Percentiles rank a stretch among this genome's conserved stretches.
These are phyloP conservation scores for Benitochromis conjunctus DNA, from an alignment of 2,113 vertebrate species.

Conservation along the genomic window DNA sequence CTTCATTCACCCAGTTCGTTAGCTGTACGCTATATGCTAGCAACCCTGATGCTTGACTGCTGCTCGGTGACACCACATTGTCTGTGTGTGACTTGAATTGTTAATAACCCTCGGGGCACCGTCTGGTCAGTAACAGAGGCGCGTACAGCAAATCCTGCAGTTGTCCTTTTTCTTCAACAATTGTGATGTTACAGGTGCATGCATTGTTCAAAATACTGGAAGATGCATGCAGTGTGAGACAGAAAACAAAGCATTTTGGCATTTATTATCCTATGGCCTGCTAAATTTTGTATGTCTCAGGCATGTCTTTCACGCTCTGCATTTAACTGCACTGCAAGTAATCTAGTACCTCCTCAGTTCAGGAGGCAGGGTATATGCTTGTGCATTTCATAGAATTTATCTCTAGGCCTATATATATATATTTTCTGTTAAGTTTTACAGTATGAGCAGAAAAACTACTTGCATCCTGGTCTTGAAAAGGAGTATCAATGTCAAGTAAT, in stretches of 20 bases:
- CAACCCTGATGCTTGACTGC: not conserved
- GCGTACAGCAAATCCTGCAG: not conserved
- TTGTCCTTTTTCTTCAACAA: not conserved
- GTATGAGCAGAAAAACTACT: not conserved
- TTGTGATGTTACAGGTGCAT: constrained; percentile 23
- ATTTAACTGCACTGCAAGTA: not conserved
- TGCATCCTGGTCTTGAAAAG: not conserved
- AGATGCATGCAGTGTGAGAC: not conserved
- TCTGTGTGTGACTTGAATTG: constrained; percentile 65
- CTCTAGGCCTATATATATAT: accelerated
- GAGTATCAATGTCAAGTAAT: not conserved
- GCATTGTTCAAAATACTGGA: not conserved
- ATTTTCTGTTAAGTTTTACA: not conserved
- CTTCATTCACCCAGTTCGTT: constrained; percentile 26
- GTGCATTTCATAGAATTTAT: not conserved
- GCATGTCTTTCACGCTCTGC: not conserved
- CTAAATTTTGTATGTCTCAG: not conserved
- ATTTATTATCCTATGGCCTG: not conserved
- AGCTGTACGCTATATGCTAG: constrained; percentile 42
- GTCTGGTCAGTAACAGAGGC: not conserved
- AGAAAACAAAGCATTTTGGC: not conserved
- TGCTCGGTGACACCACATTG: constrained; percentile 2
- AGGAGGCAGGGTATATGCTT: not conserved
- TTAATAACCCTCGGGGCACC: constrained; percentile 18
- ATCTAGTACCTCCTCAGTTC: not conserved